These are phyloP conservation scores for Eptesicus fuscus DNA, from an alignment of 2,113 vertebrate genomes.

Conservation along the genomic window DNA sequence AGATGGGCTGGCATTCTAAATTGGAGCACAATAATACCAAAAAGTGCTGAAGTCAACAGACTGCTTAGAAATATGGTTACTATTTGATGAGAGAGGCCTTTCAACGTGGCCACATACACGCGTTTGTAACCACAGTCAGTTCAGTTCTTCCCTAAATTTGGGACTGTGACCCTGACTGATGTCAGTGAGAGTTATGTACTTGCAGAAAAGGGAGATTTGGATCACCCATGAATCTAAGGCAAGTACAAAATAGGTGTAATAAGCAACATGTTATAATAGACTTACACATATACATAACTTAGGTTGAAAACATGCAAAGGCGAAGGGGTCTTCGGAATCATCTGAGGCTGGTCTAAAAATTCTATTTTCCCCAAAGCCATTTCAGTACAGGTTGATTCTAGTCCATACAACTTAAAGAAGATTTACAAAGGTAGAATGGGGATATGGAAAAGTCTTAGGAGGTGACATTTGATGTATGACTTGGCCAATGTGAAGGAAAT, in stretches of 20 bases:
- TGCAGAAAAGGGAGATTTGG: constrained; percentile 7
- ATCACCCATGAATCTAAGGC: background rate
- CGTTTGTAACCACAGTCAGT: constrained; percentile 19
- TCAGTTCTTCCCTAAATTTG: background rate
- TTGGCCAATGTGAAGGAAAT: background rate
- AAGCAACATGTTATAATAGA: background rate
- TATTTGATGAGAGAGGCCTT: constrained; percentile 62
- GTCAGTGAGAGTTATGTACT: background rate
- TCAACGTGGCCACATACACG: constrained; percentile 11
- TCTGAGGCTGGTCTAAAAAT: background rate
- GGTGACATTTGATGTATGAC: background rate
- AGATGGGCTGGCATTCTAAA: constrained; percentile 48
- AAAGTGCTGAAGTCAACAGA: constrained; percentile 61
- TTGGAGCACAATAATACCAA: constrained; percentile 36
- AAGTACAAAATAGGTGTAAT: background rate
- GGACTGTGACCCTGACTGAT: constrained; percentile 20
- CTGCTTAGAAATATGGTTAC: constrained; percentile 59
- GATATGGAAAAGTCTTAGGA: background rate
- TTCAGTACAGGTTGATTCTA: background rate
- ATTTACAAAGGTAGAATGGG: background rate
- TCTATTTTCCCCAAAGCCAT: background rate
- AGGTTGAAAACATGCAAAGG: background rate
- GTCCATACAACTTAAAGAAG: background rate
- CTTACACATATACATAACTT: background rate
- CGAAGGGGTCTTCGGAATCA: background rate